Conservation (phyloP, 2,888 invertebrate genomes). For the Strigamia transsilvanica region DNA sequence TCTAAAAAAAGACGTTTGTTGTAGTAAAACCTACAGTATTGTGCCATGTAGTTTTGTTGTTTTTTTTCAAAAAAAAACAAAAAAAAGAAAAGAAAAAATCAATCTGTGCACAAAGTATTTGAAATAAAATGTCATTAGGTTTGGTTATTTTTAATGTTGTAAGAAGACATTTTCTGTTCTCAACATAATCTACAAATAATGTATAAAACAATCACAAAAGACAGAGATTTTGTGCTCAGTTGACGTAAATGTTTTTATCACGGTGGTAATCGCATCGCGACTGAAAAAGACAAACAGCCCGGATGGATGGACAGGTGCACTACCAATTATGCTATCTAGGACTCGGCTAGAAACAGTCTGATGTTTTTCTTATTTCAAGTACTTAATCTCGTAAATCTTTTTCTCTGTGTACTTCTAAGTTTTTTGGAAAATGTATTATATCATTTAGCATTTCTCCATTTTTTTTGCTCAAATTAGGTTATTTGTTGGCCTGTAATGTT, state of each 20-base stretch:
- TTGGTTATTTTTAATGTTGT: neutral
- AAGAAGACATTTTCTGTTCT: neutral
- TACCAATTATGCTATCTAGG: too few species aligned
- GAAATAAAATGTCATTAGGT: neutral
- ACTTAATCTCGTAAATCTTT: slow-evolving; percentile 30
- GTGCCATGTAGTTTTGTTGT: neutral
- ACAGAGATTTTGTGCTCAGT: slow-evolving; percentile 6
- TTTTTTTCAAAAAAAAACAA: neutral
- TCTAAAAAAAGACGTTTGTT: neutral
- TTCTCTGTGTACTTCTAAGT: neutral
- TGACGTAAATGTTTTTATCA: neutral
- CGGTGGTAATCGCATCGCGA: too few species aligned
- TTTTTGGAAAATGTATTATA: slow-evolving; percentile 20
- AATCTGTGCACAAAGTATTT: neutral
- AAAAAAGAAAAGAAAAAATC: neutral
- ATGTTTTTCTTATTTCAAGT: slow-evolving; percentile 16
- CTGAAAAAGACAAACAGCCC: too few species aligned
- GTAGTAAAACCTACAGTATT: neutral
- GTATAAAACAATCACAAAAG: slow-evolving; percentile 1
- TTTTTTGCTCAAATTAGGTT: slow-evolving; percentile 22
- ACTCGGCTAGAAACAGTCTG: too few species aligned
- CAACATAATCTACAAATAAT: neutral
- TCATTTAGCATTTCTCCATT: neutral
- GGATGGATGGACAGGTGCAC: too few species aligned
- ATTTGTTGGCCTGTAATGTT: slow-evolving; percentile 30